Base-by-base conservation (phyloP, 2,888 invertebrate species). In the Subacronicta megacephala region DNA sequence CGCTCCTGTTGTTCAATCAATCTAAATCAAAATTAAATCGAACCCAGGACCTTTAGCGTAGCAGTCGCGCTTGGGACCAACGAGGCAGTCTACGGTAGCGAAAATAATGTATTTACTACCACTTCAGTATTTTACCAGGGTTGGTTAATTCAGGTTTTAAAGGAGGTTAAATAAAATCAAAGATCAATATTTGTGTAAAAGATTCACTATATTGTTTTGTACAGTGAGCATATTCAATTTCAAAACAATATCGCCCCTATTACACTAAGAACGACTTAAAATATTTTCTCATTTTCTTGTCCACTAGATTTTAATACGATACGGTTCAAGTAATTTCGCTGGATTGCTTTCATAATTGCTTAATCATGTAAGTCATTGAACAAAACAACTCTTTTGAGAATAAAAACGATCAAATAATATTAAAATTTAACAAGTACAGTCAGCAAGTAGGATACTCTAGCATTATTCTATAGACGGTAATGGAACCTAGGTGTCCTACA, bases 171-270 rank as follows among this genome's bases (percentile, higher is more conserved):
- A 64, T 52, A 54, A 83, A 88, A 85, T 82, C 78, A 88, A 88
- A 89, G 69, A 82, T 70, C 62, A 65, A 65, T 70, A 1, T 62
- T 81, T 82, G 88, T 90, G 91, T 89, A 92, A 90, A 90, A 88
- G 85, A 87, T 83, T 86, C 86, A 90, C 91, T 93, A 89, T 93
- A 93, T 93, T 93, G 92, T 90, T 91, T 90, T 90, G 91, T 87
- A 89, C 84, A 88, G 66, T 78, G 80, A 82, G 74, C 81, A 81
- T 76, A 79, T 81, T 81, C 67, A 86, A 84, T 84, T 87, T 87
- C 88, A 92, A 92, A 90, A 92, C 92, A 92, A 92, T 90, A 91
- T 88, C 77, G 89, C 75, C 82, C 78, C 78, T 57, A 72, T 87
- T 88, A 89, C 89, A 90, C 85, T 54, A 57, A 53, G 62, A 73